Percentiles rank a stretch among this genome's conserved stretches.
phyloP scores from a whole-genome alignment of 2,888 invertebrate species.

The Pachydiplax longipennis region DNA sequence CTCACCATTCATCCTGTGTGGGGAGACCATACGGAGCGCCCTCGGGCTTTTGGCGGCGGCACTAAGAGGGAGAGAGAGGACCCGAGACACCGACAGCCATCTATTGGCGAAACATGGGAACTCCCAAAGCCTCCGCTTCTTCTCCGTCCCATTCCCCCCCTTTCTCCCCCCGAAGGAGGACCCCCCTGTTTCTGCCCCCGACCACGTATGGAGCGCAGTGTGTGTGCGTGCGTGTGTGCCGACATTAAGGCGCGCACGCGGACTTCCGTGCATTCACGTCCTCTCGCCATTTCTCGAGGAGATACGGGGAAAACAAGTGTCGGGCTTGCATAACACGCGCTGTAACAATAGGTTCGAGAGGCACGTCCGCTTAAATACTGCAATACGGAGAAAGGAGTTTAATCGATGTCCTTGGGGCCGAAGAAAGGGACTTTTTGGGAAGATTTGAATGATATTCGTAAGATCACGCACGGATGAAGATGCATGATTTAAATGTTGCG shows the following conservation, averaged over 20 bases:
- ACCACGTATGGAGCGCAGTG: neutral
- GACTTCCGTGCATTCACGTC: constrained; percentile 21
- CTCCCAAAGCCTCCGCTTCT: constrained; percentile 27
- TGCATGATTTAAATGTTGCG: neutral
- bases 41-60: constrained; percentile 27
- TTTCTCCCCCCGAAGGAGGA: neutral
- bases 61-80: constrained; percentile 16
- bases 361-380: constrained; percentile 15
- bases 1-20: neutral
- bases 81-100: constrained; percentile 44
- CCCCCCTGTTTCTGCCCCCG: neutral
- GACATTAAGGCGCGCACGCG: neutral
- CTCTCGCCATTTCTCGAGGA: neutral
- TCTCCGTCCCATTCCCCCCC: neutral
- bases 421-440: neutral
- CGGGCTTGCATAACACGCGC: constrained; percentile 29
- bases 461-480: neutral
- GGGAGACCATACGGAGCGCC: constrained; percentile 38
- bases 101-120: constrained; percentile 44
- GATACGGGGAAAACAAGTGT: constrained; percentile 20
- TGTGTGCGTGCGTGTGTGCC: neutral
- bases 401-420: neutral
- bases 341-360: neutral
- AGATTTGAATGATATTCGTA: too few relatives aligned
- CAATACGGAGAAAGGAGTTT: neutral